phyloP scores from a whole-genome alignment of 1,140 invertebrate genomes.

The Drosophila gunungcola region DNA sequence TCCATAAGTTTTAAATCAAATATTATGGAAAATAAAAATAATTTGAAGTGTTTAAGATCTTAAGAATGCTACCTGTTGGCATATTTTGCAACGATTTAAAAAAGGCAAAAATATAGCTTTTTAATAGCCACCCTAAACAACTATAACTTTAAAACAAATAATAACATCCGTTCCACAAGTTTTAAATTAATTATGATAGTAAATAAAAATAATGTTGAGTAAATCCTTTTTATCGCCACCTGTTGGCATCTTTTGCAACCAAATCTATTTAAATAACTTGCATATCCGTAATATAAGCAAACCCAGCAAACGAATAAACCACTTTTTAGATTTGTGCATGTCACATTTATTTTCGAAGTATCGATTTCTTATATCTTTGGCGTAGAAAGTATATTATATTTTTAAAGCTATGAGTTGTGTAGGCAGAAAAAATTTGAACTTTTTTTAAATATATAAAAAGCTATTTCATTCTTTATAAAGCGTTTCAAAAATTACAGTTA shows the following conservation, averaged over 20 bases:
- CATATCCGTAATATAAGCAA: neutral
- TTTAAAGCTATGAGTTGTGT: conserved; percentile 50
- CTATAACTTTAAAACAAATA: no score
- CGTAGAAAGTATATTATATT: conserved; percentile 44
- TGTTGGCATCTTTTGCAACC: neutral
- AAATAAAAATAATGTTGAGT: neutral
- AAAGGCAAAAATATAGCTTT: no score
- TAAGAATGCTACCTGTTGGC: no score
- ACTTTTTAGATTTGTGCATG: conserved; percentile 36
- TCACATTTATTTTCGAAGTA: conserved; percentile 49
- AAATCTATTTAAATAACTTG: no score
- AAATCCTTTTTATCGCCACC: conserved; percentile 1
- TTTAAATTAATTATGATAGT: neutral
- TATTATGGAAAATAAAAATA: no score
- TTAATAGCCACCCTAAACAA: no score
- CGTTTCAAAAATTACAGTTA: conserved; percentile 42
- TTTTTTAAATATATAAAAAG: conserved; percentile 39
- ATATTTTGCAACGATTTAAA: no score
- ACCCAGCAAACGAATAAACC: neutral
- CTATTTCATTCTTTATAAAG: conserved; percentile 36
- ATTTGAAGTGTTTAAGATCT: no score
- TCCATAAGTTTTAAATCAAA: no score
- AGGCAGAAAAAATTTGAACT: conserved; percentile 39
- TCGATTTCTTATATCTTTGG: conserved; percentile 51
- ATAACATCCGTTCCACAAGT: no score